These are phyloP conservation scores for Gortyna flavago DNA, from an alignment of 2,888 invertebrate species.

Conservation along the genomic window DNA sequence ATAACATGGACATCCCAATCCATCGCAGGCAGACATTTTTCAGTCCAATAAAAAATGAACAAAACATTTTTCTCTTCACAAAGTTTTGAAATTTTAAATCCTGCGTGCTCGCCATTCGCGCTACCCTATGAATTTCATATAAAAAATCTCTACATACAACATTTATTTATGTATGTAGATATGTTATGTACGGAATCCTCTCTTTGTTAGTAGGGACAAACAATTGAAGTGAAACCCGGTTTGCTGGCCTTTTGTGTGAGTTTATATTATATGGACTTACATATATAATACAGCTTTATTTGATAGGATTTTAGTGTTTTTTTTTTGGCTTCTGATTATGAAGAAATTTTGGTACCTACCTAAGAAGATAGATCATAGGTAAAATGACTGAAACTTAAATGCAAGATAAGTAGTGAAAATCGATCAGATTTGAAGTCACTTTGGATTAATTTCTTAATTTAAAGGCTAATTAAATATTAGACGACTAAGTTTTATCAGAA, in stretches of 20 bases:
- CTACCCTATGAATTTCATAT: conserved; percentile 35
- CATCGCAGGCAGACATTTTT: conserved; percentile 3
- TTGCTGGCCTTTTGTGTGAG: conserved; percentile 12
- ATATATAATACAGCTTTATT: neutral
- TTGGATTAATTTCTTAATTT: neutral
- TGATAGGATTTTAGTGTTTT: neutral
- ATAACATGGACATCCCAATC: neutral
- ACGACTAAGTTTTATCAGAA: neutral
- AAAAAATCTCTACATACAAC: conserved; percentile 16
- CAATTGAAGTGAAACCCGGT: conserved; percentile 38
- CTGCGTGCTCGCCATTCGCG: neutral
- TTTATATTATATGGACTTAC: conserved; percentile 17
- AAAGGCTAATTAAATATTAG: no score
- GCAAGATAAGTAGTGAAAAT: neutral
- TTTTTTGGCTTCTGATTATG: neutral
- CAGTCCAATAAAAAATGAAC: neutral
- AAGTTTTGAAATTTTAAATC: neutral
- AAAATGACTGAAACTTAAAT: neutral
- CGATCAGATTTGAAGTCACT: neutral
- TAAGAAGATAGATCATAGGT: neutral
- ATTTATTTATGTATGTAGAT: conserved; percentile 5
- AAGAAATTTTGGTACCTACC: neutral
- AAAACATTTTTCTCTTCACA: conserved; percentile 18
- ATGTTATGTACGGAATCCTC: conserved; percentile 14
- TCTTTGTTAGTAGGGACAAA: conserved; percentile 47